A percentile compares a stretch with the other conserved stretches of the same genome.
These are phyloP conservation scores for Rotaria macrura DNA, from an alignment of 2,888 invertebrate genomes.

Conservation along the genomic window DNA sequence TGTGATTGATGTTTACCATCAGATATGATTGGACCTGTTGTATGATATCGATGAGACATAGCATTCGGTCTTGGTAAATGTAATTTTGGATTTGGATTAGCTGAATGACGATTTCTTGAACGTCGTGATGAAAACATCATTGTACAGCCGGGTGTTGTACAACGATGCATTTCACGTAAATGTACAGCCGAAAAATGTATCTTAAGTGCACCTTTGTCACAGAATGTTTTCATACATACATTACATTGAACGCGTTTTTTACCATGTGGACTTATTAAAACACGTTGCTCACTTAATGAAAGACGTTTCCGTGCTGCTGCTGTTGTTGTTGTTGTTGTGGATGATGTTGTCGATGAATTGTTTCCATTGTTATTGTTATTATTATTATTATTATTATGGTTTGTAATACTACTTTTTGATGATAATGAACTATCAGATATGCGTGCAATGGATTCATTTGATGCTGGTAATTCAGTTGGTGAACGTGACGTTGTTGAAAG, in stretches of 20 bases:
- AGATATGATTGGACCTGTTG: conserved; percentile 31
- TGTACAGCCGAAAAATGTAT: conserved; percentile 98
- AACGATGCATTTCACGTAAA: conserved; percentile 92
- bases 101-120: conserved; percentile 87
- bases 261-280: conserved; percentile 31
- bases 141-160: conserved; percentile 93
- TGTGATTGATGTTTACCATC: conserved; percentile 28
- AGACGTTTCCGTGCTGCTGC: conserved; percentile 4
- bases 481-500: conserved; percentile 6
- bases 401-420: conserved; percentile 10
- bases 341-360: background rate
- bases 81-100: conserved; percentile 92
- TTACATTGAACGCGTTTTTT: conserved; percentile 96
- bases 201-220: conserved; percentile 97
- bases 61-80: conserved; percentile 63
- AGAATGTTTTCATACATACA: conserved; percentile 94
- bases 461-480: background rate
- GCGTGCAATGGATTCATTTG: background rate
- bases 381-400: background rate
- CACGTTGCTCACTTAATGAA: conserved; percentile 32
- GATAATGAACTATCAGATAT: conserved; percentile 11
- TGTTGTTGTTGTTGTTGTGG: background rate
- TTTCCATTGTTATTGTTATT: background rate
- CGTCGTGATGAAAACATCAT: conserved; percentile 97
- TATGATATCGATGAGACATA: conserved; percentile 32